phyloP scores from a whole-genome alignment of 35 echinoderm and acorn worm genomes.

The Amphiura filiformis region DNA sequence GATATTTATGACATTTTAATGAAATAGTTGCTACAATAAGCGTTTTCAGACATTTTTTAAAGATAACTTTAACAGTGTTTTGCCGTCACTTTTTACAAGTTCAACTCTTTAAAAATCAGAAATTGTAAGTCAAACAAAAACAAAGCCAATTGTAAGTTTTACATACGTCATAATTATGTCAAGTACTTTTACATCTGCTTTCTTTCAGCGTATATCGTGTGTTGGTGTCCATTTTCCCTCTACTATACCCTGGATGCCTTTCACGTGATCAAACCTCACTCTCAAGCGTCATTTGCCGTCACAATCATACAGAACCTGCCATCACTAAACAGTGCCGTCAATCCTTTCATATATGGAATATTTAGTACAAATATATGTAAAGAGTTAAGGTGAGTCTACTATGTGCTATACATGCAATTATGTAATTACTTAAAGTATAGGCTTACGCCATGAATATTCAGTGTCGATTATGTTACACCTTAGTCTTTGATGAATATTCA shows the following conservation, averaged over 20 bases:
- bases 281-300: conserved; percentile 18
- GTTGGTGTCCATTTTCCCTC: conserved; percentile 78
- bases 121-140: too few relatives aligned
- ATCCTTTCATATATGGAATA: conserved; percentile 95
- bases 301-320: conserved; percentile 71
- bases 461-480: too few relatives aligned
- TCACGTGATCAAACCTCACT: conserved; percentile 32
- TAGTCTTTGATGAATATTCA: too few relatives aligned
- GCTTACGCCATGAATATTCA: too few relatives aligned
- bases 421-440: too few relatives aligned
- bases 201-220: conserved; percentile 80
- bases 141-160: too few relatives aligned
- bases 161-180: not conserved
- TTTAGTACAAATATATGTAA: conserved; percentile 97
- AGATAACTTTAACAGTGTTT: too few relatives aligned
- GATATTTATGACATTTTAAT: too few relatives aligned
- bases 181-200: not conserved
- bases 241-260: conserved; percentile 70
- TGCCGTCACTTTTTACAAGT: too few relatives aligned
- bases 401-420: not conserved
- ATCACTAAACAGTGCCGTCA: conserved; percentile 88
- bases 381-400: conserved; percentile 67
- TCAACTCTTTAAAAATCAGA: too few relatives aligned
- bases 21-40: too few relatives aligned
- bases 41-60: too few relatives aligned